Percentiles rank a stretch among this genome's conserved stretches.
Conservation (phyloP, 2,888 invertebrate species). For the Muscina levida region DNA sequence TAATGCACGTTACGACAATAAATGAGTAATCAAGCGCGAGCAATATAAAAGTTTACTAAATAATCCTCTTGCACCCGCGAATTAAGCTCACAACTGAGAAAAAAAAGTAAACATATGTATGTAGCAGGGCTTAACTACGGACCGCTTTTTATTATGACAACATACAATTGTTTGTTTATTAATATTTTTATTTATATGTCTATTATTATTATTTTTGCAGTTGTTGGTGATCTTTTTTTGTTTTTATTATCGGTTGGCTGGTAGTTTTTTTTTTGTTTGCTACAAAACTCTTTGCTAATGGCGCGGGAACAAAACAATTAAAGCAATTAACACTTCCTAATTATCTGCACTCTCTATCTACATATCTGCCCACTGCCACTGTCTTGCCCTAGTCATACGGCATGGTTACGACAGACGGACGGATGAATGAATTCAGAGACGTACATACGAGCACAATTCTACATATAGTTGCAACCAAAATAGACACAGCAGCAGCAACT, state of each 20-base stretch:
- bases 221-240: constrained; percentile 21
- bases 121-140: too few species aligned
- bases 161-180: constrained; percentile 17
- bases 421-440: not conserved
- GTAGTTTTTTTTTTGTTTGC: constrained; percentile 46
- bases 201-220: not conserved
- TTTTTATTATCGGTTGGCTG: constrained; percentile 29
- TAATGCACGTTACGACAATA: too few species aligned
- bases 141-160: constrained; percentile 3
- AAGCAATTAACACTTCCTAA: constrained; percentile 66
- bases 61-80: too few species aligned
- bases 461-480: not conserved
- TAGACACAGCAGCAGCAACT: not conserved
- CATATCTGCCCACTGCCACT: too few species aligned
- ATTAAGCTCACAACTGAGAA: too few species aligned
- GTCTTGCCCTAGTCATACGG: constrained; percentile 47
- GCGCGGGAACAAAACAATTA: constrained; percentile 65
- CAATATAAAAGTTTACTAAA: not conserved
- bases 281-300: constrained; percentile 55
- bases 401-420: constrained; percentile 37
- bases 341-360: constrained; percentile 54
- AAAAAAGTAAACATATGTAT: not conserved
- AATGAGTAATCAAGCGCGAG: too few species aligned
- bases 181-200: not conserved
- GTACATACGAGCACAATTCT: not conserved